Percentiles rank a stretch among this genome's conserved stretches.
phyloP scores from a whole-genome alignment of 2,113 vertebrate genomes.

The Cranoglanis bouderius region DNA sequence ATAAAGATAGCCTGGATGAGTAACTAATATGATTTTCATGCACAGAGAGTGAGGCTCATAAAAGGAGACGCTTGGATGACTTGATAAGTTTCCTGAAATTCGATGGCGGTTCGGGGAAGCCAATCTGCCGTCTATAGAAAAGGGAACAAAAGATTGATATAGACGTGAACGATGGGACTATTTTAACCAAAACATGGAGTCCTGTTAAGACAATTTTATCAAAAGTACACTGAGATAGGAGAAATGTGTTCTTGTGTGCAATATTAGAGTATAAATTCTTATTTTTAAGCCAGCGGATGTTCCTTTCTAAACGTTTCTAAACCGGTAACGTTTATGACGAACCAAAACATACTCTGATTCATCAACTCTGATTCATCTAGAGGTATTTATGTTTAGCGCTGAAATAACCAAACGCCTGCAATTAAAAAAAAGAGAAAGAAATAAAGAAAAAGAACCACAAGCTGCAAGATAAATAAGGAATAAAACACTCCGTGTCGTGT shows the following conservation, averaged over 20 bases:
- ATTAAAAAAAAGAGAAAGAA: background rate
- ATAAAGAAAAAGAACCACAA: background rate
- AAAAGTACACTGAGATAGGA: background rate
- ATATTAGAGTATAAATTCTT: background rate
- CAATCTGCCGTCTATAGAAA: background rate
- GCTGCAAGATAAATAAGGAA: background rate
- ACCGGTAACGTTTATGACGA: background rate
- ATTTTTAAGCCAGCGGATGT: background rate
- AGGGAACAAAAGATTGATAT: background rate
- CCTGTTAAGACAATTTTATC: background rate
- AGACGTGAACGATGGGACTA: no score
- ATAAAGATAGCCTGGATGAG: background rate
- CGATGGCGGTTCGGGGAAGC: background rate
- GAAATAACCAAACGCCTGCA: background rate
- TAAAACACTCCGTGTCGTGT: background rate
- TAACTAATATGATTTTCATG: conserved; percentile 25
- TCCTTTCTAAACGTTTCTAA: no score
- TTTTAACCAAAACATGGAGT: background rate
- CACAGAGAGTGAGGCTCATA: background rate
- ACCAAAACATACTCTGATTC: background rate
- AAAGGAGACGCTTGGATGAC: background rate
- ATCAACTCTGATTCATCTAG: background rate
- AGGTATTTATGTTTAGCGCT: background rate
- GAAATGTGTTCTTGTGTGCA: background rate
- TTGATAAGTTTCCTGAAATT: conserved; percentile 9